Evolutionary conservation across 2,113 vertebrate species (phyloP), one percentile per base, ranked within the genome.

Genomic region (Malurus elegans): DNA sequence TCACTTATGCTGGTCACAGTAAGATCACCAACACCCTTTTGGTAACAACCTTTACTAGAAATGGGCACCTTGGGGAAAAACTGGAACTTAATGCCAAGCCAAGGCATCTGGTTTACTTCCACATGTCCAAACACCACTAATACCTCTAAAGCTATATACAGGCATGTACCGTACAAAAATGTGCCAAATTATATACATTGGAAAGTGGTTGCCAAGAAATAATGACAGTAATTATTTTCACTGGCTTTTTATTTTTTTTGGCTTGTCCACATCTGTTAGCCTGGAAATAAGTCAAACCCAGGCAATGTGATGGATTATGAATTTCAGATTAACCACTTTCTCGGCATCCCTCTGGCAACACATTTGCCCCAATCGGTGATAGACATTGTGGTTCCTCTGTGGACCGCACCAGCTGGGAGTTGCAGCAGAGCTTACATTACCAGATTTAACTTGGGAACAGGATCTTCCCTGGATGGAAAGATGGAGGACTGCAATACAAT

Each of bases 221-320:
- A 80, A 92, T 45, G 34, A 51, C 65, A 72, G 51, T 83, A 76
- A 80, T 96, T 95, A 92, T 94, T 95, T 96, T 95, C 82, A 38
- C 47, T 74, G 60, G 15, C 34, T 82, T 28, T 73, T 78, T 92
- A 5, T 64, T 79, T 75, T 57, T 76, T 72, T 90, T 90, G 58
- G 54, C 85, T 78, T 31, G 25, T 60, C 47, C 40, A 9, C 9
- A 16, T 92, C 44, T 67, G 32, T 51, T 11, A 79, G 38, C 28
- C 44, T 0, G 0, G 82, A 96, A 89, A 78, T 36, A 74, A 83
- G 44, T 92, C 75, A 86, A 91, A 92, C 26, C 8, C 1, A 1
- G 40, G 48, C 56, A 60, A 57, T 36, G 64, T 82, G 90, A 60
- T 88, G 56, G 74, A 73, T 73, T 73, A 54, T 34, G 36, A 40